Evolutionary conservation across 2,797 vertebrate species (phyloP), one percentile per base, ranked within the genome.

Genomic region (Bradypus variegatus): DNA sequence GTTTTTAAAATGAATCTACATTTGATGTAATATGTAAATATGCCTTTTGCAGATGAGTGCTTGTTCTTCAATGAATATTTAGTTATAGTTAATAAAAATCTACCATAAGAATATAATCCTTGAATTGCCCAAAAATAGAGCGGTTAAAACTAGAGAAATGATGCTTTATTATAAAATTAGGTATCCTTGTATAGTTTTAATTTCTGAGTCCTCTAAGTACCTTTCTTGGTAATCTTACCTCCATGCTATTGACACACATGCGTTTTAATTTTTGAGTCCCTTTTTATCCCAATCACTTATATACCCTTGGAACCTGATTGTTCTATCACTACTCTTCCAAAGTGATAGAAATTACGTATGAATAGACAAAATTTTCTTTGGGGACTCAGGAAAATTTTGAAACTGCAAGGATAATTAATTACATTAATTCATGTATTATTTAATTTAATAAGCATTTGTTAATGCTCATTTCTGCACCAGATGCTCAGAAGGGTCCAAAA

Each of bases 41-140:
- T 67, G 80, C 83, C 33, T 38, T 93, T 86, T 93, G 41, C 58
- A 93, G 91, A 89, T 84, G 36, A 95, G 29, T 75, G 33, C 75
- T 90, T 92, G 67, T 50, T 94, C 16, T 86, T 27, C 31, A 70
- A 23, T 89, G 58, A 92, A 76, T 45, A 85, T 45, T 93, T 93
- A n/a, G 84, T 88, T 80, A 55, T 87, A 65, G 80, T 91, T 64
- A 84, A 58, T 84, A 93, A 62, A 91, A 89, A 85, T 55, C 50
- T 79, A 48, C 48, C 86, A 27, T 64, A 67, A 62, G n/a, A 85
- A 72, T 60, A 1, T 92, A 79, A 91, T 76, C 67, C n/a, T 90
- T 86, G 36, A 90, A 80, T 83, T 95, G 48, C n/a, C 53, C 84
- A 67, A 64, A 72, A 94, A 75, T 70, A 89, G 81, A 79, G 36